A percentile compares a stretch with the other conserved stretches of the same genome.
These are phyloP conservation scores for Octomys mimax DNA, from an alignment of 2,797 vertebrate genomes.

Conservation along the genomic window DNA sequence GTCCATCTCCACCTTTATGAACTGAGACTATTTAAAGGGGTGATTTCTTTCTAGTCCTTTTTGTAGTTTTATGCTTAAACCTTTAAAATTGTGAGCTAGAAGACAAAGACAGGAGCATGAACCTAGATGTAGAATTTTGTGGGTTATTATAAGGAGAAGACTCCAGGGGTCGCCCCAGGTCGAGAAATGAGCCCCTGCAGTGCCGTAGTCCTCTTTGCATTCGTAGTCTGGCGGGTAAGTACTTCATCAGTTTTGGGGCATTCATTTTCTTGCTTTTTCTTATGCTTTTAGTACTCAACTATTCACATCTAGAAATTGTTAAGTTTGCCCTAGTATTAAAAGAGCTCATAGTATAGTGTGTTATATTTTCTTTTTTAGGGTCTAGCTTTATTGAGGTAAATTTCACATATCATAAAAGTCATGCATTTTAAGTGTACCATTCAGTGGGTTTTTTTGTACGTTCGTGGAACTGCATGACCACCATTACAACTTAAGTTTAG, in stretches of 20 bases:
- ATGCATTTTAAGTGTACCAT: background rate
- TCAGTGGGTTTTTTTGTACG: background rate
- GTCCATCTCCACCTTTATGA: background rate
- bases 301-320: background rate
- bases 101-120: background rate
- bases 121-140: background rate
- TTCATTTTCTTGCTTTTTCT: background rate
- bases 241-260: background rate
- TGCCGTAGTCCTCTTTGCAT: background rate
- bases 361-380: background rate
- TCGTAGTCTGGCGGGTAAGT: background rate
- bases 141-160: background rate
- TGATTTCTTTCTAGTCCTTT: conserved; percentile 19
- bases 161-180: background rate
- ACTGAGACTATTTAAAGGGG: conserved; percentile 23
- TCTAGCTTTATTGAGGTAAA: conserved; percentile 19
- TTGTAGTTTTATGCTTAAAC: conserved; percentile 44
- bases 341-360: background rate
- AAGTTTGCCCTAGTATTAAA: background rate
- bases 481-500: background rate
- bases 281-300: background rate
- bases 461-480: background rate
- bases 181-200: background rate
- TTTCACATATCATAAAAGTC: background rate
- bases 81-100: background rate